Evolutionary conservation across 2,113 vertebrate species (phyloP).

Genomic region (Epinephelus lanceolatus): DNA sequence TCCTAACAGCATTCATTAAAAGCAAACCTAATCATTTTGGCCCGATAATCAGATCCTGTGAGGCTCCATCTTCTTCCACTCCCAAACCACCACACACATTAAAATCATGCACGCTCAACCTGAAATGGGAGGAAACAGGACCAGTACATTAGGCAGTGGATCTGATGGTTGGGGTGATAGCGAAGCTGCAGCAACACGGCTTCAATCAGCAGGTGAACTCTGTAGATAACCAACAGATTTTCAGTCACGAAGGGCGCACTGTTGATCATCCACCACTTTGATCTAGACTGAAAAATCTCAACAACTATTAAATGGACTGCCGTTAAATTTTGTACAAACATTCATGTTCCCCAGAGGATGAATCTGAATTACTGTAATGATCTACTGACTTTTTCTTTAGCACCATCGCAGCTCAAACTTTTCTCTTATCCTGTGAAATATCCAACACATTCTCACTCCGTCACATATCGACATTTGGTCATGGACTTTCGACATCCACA

Average conservation of each 20-base stretch:
- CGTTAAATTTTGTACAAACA: neutral
- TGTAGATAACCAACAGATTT: neutral
- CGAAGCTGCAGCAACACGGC: neutral
- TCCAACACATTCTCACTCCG: too few relatives aligned
- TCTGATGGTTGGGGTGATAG: conserved; percentile 10
- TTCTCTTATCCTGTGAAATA: too few relatives aligned
- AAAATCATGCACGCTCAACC: conserved; percentile 23
- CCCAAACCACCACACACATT: conserved; percentile 22
- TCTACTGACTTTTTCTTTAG: too few relatives aligned
- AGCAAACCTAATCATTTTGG: conserved; percentile 82
- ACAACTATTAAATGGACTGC: neutral
- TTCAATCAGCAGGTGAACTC: neutral
- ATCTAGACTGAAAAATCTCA: neutral
- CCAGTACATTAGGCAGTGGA: neutral
- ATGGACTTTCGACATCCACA: too few relatives aligned
- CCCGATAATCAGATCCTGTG: conserved; percentile 72
- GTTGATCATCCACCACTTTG: neutral
- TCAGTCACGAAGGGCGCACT: neutral
- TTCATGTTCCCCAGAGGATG: too few relatives aligned
- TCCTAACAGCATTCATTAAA: conserved; percentile 84
- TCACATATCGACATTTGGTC: too few relatives aligned
- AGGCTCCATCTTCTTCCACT: conserved; percentile 58
- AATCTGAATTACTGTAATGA: too few relatives aligned
- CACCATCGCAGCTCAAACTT: too few relatives aligned
- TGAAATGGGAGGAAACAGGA: conserved; percentile 29